Evolutionary conservation across 2,113 vertebrate genomes (phyloP).

Genomic region (Chaetorhynchus papuensis): DNA sequence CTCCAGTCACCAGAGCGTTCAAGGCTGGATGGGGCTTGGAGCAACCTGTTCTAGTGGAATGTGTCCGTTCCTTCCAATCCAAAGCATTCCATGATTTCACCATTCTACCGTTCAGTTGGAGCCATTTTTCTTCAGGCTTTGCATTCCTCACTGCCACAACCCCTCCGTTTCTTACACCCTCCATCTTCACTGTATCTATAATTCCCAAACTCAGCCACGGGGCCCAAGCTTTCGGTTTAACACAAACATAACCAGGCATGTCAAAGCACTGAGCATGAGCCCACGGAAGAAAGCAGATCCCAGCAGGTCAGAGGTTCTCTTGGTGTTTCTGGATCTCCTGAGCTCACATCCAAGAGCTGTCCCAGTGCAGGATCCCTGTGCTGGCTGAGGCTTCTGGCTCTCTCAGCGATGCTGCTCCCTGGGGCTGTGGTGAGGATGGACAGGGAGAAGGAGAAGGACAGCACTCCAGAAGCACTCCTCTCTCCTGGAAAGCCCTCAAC

Average conservation of each 20-base stretch:
- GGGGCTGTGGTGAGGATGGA: not conserved
- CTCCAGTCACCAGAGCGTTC: not conserved
- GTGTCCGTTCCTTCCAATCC: not conserved
- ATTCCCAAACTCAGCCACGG: not conserved
- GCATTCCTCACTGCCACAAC: not conserved
- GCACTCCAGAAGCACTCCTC: not conserved
- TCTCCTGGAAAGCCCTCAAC: not conserved
- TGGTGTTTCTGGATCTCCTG: not conserved
- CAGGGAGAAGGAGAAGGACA: not conserved
- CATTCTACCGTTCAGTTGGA: not conserved
- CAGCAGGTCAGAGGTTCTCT: not conserved
- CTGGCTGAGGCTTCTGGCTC: not conserved
- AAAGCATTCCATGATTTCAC: not conserved
- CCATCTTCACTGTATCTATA: not conserved
- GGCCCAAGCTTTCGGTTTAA: not conserved
- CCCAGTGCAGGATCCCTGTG: not conserved
- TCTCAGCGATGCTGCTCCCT: accelerated
- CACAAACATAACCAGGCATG: not conserved
- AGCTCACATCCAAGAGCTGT: not conserved
- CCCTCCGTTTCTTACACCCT: not conserved
- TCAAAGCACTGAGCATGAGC: not conserved
- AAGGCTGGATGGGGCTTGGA: not conserved
- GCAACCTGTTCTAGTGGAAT: not conserved
- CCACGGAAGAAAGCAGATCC: not conserved
- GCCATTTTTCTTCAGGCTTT: not conserved